Conservation (phyloP, 2,797 vertebrate species). For the Xiphorhynchus erythropygius region DNA sequence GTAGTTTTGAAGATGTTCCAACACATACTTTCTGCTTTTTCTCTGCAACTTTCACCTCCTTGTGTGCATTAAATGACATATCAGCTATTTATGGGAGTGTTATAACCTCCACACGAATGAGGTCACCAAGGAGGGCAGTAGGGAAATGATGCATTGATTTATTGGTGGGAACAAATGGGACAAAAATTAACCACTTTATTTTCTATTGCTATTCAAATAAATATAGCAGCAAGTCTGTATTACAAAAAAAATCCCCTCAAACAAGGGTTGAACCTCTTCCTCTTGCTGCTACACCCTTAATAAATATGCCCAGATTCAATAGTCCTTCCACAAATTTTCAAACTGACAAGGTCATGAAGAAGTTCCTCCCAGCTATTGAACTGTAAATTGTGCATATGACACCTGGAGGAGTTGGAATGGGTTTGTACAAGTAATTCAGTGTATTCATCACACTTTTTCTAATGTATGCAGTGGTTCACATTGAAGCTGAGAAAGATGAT, state of each 20-base stretch:
- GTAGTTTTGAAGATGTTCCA: neutral
- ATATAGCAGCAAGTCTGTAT: neutral
- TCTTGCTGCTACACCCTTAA: neutral
- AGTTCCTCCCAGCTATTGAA: slow-evolving; percentile 8
- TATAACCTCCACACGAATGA: neutral
- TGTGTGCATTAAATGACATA: neutral
- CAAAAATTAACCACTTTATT: neutral
- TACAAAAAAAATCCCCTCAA: neutral
- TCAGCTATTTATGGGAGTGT: neutral
- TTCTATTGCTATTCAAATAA: slow-evolving; percentile 31
- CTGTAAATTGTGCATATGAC: slow-evolving; percentile 42
- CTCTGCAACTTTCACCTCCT: neutral
- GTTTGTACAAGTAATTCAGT: slow-evolving; percentile 4
- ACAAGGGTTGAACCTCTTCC: neutral
- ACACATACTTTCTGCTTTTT: neutral
- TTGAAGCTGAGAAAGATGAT: slow-evolving; percentile 1
- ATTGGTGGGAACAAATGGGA: neutral
- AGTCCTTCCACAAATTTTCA: slow-evolving; percentile 17
- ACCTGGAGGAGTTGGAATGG: slow-evolving; percentile 8
- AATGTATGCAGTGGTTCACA: neutral
- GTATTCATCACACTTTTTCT: neutral
- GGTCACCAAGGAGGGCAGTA: neutral
- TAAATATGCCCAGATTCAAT: slow-evolving; percentile 10
- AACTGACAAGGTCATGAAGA: slow-evolving; percentile 5
- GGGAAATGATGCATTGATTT: neutral